A percentile compares a stretch with the other conserved stretches of the same genome.
Evolutionary conservation across 2,113 vertebrate species (phyloP).

Genomic region (Lagopus muta): DNA sequence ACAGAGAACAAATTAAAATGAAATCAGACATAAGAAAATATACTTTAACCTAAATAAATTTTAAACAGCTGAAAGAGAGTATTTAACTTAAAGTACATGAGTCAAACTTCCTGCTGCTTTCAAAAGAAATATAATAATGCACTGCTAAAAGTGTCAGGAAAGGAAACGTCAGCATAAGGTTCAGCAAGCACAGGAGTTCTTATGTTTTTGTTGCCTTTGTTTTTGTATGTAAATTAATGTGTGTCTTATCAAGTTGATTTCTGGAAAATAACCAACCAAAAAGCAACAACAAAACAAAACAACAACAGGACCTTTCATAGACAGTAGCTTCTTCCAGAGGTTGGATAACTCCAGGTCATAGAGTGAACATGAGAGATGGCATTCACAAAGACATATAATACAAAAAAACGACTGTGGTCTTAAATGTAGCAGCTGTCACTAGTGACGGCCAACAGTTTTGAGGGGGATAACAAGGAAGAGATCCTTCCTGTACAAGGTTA

Average conservation of each 20-base stretch:
- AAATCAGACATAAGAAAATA: not conserved
- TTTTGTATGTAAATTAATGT: not conserved
- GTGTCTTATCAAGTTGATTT: not conserved
- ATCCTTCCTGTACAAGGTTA: not conserved
- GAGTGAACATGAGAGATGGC: not conserved
- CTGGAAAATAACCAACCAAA: not conserved
- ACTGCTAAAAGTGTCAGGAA: not conserved
- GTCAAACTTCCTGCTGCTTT: not conserved
- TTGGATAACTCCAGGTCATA: not conserved
- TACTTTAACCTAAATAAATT: not conserved
- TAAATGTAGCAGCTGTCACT: not conserved
- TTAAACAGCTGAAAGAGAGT: not conserved
- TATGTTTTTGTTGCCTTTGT: not conserved
- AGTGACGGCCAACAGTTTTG: not conserved
- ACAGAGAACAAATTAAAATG: not conserved
- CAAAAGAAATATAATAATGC: not conserved
- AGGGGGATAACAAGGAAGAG: not conserved
- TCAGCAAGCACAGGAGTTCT: not conserved
- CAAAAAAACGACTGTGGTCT: not conserved
- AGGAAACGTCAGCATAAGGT: not conserved
- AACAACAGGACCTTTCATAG: rapidly evolving
- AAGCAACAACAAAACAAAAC: not conserved
- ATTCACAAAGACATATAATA: not conserved
- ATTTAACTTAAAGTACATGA: not conserved
- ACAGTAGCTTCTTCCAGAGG: not conserved